Evolutionary conservation across 2,888 invertebrate genomes (phyloP).

Genomic region (Calliphora vomitoria): DNA sequence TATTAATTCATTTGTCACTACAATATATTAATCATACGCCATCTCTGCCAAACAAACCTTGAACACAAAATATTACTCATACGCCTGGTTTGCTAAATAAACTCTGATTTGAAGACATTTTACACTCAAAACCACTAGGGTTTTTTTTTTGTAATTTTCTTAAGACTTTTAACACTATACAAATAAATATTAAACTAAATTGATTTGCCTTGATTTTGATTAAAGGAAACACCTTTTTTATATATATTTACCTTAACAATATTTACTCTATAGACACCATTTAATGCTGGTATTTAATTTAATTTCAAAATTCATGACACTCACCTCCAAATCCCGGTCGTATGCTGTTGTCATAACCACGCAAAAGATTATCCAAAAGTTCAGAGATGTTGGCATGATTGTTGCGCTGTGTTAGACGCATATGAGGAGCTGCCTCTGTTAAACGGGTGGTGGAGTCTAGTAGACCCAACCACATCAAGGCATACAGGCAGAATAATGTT

Average conservation of each 20-base stretch:
- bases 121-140: not conserved
- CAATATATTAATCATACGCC: constrained; percentile 29
- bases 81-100: not conserved
- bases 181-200: constrained; percentile 36
- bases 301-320: constrained; percentile 71
- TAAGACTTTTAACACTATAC: not conserved
- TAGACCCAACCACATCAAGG: constrained; percentile 63
- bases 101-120: not conserved
- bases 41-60: not conserved
- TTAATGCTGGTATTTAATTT: not conserved
- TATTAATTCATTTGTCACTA: not conserved
- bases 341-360: constrained; percentile 92
- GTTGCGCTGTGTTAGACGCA: constrained; percentile 86
- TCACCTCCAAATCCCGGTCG: constrained; percentile 92
- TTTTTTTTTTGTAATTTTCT: not conserved
- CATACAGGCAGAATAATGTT: constrained; percentile 42
- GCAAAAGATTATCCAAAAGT: constrained; percentile 89
- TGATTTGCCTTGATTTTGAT: constrained; percentile 45
- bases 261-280: not conserved
- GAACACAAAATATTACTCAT: constrained; percentile 21
- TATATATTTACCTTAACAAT: not conserved
- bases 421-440: constrained; percentile 76
- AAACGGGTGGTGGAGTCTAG: constrained; percentile 66
- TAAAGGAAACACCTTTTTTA: constrained; percentile 22
- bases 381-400: constrained; percentile 90